phyloP scores from a whole-genome alignment of 2,113 vertebrate genomes.

The Scomber japonicus region DNA sequence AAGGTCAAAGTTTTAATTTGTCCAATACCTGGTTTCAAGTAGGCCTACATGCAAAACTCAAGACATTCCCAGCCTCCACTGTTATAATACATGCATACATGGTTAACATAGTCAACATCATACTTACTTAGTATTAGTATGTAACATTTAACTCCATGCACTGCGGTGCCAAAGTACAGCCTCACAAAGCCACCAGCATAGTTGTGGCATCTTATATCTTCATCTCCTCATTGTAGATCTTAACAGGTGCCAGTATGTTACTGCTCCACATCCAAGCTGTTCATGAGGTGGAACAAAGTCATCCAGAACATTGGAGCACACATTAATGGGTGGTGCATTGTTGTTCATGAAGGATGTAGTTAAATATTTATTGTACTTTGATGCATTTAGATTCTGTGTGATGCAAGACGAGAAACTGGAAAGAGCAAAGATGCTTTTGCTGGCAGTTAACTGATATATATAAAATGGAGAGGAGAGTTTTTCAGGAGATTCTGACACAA shows the following conservation, averaged over 20 bases:
- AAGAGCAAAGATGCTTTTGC: not conserved
- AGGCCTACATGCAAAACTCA: no score
- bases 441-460: not conserved
- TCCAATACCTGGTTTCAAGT: no score
- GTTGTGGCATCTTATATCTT: not conserved
- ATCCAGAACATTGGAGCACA: not conserved
- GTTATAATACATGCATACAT: no score
- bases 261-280: not conserved
- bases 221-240: not conserved
- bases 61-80: no score
- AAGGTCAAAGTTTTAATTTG: no score
- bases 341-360: not conserved
- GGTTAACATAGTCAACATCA: no score
- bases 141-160: no score
- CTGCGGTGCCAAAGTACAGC: no score
- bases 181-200: no score
- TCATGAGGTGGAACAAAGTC: not conserved
- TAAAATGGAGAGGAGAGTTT: not conserved
- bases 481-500: conserved; percentile 3
- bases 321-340: not conserved
- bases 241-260: not conserved
- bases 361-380: not conserved
- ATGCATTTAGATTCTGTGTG: not conserved
- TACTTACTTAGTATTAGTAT: no score
- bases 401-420: not conserved